Evolutionary conservation across 2,113 vertebrate species (phyloP).

Genomic region (Colinus virginianus): DNA sequence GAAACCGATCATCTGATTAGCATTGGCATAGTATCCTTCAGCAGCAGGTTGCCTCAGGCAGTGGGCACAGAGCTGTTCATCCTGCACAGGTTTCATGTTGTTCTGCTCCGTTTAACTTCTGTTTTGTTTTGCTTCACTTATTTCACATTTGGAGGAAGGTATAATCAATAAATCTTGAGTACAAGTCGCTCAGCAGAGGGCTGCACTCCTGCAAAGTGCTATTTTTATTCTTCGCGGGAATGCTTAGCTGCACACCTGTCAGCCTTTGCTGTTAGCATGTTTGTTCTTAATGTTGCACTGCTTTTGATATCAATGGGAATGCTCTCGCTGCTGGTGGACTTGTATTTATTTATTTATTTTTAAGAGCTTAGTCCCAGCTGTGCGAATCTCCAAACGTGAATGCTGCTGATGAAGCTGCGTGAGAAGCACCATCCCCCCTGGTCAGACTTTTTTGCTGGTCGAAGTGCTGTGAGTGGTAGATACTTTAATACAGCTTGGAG

Average conservation of each 20-base stretch:
- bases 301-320: background rate
- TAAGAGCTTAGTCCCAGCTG: background rate
- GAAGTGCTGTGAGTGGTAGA: background rate
- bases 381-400: background rate
- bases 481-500: background rate
- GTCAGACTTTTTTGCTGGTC: background rate
- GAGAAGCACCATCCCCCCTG: background rate
- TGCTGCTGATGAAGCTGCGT: background rate
- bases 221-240: background rate
- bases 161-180: slow-evolving; percentile 48
- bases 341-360: background rate
- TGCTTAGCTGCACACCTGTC: background rate
- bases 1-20: slow-evolving; percentile 41
- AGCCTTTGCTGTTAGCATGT: background rate
- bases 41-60: slow-evolving; percentile 29
- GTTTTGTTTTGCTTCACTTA: slow-evolving; percentile 55
- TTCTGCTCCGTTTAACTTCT: slow-evolving; percentile 44
- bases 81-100: background rate
- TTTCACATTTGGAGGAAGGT: slow-evolving; percentile 30
- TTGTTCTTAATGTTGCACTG: background rate
- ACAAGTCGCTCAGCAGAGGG: background rate
- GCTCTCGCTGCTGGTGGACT: background rate
- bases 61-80: background rate
- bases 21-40: slow-evolving; percentile 22
- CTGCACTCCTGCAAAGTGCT: background rate